phyloP scores from a whole-genome alignment of 1,140 invertebrate species.

The Philaenus spumarius region DNA sequence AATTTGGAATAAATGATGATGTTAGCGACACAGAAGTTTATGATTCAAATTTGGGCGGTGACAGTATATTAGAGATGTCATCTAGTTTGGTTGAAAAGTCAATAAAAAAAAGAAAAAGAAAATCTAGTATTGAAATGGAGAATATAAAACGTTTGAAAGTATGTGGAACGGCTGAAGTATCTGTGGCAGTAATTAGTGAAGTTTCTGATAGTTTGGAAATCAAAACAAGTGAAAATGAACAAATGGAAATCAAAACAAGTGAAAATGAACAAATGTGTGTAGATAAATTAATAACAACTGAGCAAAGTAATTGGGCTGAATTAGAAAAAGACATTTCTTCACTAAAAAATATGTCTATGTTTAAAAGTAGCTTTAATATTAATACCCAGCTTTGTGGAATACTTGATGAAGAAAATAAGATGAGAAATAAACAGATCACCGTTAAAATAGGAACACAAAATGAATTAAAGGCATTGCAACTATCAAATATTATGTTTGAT shows the following conservation, averaged over 20 bases:
- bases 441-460: too few species aligned
- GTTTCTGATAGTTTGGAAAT: too few species aligned
- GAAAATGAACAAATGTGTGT: neutral
- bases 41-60: conserved; percentile 30
- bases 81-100: neutral
- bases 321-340: neutral
- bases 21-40: conserved; percentile 18
- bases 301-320: too few species aligned
- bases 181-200: too few species aligned
- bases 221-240: too few species aligned
- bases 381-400: conserved; percentile 5
- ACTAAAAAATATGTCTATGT: conserved; percentile 8
- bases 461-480: neutral
- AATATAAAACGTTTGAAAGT: neutral
- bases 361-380: conserved; percentile 12
- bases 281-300: too few species aligned
- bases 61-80: conserved; percentile 28
- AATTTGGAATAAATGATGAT: too few species aligned
- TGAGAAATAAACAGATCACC: too few species aligned
- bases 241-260: too few species aligned
- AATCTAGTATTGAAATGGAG: neutral
- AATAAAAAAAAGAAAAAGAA: conserved; percentile 8
- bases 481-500: conserved; percentile 4
- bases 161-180: too few species aligned
- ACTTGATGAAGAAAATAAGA: conserved; percentile 2